phyloP scores from a whole-genome alignment of 2,888 invertebrate species.

The Corythucha ciliata region DNA sequence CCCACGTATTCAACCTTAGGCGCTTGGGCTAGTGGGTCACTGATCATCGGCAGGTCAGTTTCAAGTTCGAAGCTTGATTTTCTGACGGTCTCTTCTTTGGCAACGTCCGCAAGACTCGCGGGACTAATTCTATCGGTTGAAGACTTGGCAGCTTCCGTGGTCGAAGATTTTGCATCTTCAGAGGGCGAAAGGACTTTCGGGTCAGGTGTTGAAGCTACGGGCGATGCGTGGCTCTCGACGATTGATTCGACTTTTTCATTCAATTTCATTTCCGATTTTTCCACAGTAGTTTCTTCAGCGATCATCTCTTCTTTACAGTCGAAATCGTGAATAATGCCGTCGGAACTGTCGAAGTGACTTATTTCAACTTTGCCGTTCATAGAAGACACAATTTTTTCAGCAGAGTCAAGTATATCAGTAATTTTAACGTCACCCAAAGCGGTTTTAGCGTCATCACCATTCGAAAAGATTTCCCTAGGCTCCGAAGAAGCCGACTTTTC shows the following conservation, averaged over 20 bases:
- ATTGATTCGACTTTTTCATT: not conserved
- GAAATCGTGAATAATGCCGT: not conserved
- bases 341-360: not conserved
- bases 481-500: too few species aligned
- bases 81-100: too few species aligned
- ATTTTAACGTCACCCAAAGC: slow-evolving; percentile 17
- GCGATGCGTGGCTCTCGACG: not conserved
- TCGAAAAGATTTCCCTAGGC: too few species aligned
- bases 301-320: slow-evolving; percentile 10
- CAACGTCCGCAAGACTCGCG: too few species aligned
- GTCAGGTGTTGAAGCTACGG: not conserved
- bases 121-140: too few species aligned
- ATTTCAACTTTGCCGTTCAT: slow-evolving; percentile 15
- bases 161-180: too few species aligned
- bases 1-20: too few species aligned
- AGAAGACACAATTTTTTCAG: slow-evolving; percentile 20
- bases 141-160: not conserved
- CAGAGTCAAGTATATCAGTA: slow-evolving; percentile 22
- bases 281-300: slow-evolving; percentile 15
- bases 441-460: too few species aligned
- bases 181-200: too few species aligned
- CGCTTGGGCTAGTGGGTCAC: too few species aligned
- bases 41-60: too few species aligned
- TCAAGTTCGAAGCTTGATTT: too few species aligned
- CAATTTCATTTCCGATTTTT: not conserved